Conservation (phyloP, 2,888 invertebrate species). For the Eulithis testata region DNA sequence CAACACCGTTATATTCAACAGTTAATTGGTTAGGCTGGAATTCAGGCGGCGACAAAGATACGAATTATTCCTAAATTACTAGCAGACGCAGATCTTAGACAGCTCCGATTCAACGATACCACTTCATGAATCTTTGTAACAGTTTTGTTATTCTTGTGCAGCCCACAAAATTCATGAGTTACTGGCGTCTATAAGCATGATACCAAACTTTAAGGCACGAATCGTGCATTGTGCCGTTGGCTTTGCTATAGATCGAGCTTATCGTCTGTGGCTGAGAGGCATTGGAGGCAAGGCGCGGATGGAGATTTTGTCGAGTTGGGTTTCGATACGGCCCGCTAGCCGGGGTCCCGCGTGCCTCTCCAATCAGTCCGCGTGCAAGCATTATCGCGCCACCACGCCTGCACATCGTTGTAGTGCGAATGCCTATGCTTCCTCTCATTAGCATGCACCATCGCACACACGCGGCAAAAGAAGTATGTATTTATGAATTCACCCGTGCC, state of each 20-base stretch:
- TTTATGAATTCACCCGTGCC: constrained; percentile 98
- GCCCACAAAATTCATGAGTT: constrained; percentile 11
- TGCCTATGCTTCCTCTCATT: constrained; percentile 71
- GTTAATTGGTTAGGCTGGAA: not conserved
- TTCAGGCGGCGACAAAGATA: not conserved
- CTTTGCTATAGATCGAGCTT: constrained; percentile 28
- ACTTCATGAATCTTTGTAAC: constrained; percentile 8
- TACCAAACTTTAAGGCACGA: constrained; percentile 13
- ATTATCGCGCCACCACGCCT: constrained; percentile 94
- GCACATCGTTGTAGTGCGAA: constrained; percentile 91
- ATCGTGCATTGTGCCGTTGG: constrained; percentile 17
- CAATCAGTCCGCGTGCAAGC: constrained; percentile 88
- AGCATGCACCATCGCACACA: constrained; percentile 94
- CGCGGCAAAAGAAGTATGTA: constrained; percentile 96
- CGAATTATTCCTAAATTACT: constrained; percentile 8
- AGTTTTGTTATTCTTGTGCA: no score
- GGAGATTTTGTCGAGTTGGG: constrained; percentile 10
- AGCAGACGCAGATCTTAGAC: constrained; percentile 10
- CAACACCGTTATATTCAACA: not conserved
- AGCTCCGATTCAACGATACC: constrained; percentile 6
- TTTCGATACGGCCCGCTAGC: constrained; percentile 33
- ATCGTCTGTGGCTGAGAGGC: constrained; percentile 25
- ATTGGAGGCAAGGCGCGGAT: constrained; percentile 22
- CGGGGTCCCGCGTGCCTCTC: constrained; percentile 59
- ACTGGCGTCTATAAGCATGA: constrained; percentile 16